These are phyloP conservation scores for Acromyrmex heyeri DNA, from an alignment of 1,140 invertebrate genomes.

Conservation along the genomic window DNA sequence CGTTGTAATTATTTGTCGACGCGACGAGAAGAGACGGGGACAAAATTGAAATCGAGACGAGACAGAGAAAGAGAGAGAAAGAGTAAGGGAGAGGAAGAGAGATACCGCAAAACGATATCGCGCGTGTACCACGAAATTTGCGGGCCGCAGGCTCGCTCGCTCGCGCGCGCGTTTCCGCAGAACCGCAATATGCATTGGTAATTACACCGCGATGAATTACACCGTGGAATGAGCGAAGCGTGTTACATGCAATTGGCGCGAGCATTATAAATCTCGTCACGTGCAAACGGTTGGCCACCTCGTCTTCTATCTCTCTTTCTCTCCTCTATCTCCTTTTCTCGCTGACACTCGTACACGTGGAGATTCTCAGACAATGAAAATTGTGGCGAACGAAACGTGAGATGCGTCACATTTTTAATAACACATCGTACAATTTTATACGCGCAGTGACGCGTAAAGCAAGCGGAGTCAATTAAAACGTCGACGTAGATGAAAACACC, in stretches of 20 bases:
- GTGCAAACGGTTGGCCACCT: constrained; percentile 77
- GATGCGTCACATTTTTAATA: constrained; percentile 13
- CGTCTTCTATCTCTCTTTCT: not conserved
- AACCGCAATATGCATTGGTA: constrained; percentile 84
- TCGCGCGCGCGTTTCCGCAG: constrained; percentile 76
- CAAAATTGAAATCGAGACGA: constrained; percentile 82
- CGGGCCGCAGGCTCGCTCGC: constrained; percentile 76
- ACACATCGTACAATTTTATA: not conserved
- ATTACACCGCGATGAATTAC: constrained; percentile 83
- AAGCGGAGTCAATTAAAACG: constrained; percentile 21
- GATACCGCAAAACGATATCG: constrained; percentile 63
- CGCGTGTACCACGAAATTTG: constrained; percentile 76
- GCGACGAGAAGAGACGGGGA: constrained; percentile 58
- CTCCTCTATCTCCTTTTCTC: not conserved
- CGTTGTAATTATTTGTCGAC: constrained; percentile 68
- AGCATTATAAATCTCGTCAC: constrained; percentile 83
- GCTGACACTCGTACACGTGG: constrained; percentile 1
- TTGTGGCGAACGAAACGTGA: not conserved
- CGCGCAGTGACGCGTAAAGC: constrained; percentile 3
- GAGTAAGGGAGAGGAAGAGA: not conserved
- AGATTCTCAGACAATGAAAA: constrained; percentile 43
- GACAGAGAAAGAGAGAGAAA: constrained; percentile 64
- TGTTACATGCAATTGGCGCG: constrained; percentile 83
- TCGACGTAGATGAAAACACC: not conserved
- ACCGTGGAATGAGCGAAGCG: constrained; percentile 82